These are phyloP conservation scores for Epinotia demarniana DNA, from an alignment of 2,888 invertebrate species.

Conservation along the genomic window DNA sequence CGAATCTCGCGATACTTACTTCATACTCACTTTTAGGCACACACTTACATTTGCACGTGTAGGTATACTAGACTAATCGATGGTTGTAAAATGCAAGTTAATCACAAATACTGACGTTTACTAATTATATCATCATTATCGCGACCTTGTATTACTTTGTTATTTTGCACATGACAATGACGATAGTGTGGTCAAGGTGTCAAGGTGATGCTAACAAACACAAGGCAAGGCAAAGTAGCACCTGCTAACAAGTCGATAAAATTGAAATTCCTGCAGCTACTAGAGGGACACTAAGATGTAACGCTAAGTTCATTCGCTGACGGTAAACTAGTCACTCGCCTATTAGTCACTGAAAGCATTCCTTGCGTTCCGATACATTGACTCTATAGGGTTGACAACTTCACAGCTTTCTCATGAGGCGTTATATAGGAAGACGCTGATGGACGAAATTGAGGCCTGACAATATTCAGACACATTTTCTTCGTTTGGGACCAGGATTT, in stretches of 20 bases:
- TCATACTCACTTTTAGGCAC: too few species aligned
- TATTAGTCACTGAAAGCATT: constrained; percentile 82
- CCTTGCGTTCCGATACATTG: constrained; percentile 70
- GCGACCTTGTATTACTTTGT: constrained; percentile 40
- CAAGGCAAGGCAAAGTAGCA: neutral
- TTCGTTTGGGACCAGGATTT: too few species aligned
- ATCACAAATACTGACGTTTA: neutral
- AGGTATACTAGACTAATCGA: constrained; percentile 2
- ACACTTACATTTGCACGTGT: too few species aligned
- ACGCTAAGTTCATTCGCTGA: constrained; percentile 54
- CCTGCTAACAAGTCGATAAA: neutral
- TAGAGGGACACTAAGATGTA: constrained; percentile 50
- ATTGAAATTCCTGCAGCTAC: neutral
- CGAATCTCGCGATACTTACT: too few species aligned
- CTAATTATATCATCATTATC: constrained; percentile 38
- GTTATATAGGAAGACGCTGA: too few species aligned
- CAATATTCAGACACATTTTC: too few species aligned
- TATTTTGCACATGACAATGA: constrained; percentile 40
- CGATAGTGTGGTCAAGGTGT: constrained; percentile 45
- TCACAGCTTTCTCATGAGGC: neutral
- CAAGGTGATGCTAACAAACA: constrained; percentile 27
- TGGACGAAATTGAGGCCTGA: too few species aligned
- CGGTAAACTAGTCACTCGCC: constrained; percentile 63
- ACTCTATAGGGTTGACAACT: constrained; percentile 50
- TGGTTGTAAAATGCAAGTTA: constrained; percentile 23